Conservation (phyloP, 2,113 vertebrate species). For the Pheucticus melanocephalus region DNA sequence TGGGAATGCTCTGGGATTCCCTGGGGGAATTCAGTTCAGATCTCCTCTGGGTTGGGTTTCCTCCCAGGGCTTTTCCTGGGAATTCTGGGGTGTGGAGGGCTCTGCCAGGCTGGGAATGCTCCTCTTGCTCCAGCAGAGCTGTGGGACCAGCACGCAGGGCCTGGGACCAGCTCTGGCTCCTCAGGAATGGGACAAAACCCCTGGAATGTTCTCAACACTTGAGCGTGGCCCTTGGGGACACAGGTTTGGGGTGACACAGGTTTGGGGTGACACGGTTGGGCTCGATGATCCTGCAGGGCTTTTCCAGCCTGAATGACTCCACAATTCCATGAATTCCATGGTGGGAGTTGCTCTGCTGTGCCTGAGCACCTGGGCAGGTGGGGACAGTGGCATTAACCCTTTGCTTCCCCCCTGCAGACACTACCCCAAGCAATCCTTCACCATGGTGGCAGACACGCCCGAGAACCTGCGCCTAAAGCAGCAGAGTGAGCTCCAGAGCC, state of each 20-base stretch:
- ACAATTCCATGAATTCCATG: neutral
- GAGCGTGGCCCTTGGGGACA: neutral
- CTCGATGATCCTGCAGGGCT: neutral
- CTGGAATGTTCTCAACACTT: rapidly evolving
- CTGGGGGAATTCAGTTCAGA: no score
- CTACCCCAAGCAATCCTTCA: slow-evolving; percentile 96
- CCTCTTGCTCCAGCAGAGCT: no score
- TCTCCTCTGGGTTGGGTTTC: no score
- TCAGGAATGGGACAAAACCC: rapidly evolving
- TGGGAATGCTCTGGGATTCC: neutral
- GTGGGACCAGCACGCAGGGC: no score
- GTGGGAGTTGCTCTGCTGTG: neutral
- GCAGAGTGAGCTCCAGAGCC: slow-evolving; percentile 96
- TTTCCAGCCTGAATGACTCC: neutral
- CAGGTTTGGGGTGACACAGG: no score
- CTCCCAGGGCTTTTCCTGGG: no score
- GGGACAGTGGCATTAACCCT: neutral
- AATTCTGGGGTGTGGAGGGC: no score
- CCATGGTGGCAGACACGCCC: slow-evolving; percentile 93
- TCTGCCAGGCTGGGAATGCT: no score
- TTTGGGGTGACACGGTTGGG: no score
- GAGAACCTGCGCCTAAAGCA: slow-evolving; percentile 97
- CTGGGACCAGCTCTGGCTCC: neutral
- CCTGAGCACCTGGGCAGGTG: neutral
- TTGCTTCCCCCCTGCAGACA: slow-evolving; percentile 76